Evolutionary conservation across 2,113 vertebrate genomes (phyloP).

Genomic region (Lagopus leucura): DNA sequence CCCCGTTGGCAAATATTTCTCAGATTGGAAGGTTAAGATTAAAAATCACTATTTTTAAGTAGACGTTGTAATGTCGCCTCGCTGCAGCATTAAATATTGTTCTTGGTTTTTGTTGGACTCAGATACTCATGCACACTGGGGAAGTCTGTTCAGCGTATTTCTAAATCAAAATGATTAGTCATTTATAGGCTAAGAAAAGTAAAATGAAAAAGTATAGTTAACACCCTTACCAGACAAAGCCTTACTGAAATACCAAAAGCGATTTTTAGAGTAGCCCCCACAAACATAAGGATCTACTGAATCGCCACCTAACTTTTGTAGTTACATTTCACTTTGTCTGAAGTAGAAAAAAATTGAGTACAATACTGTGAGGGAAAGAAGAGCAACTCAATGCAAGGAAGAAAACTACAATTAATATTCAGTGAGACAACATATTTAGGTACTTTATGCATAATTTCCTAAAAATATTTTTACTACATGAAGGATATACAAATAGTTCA

Average conservation of each 20-base stretch:
- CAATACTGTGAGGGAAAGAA: background rate
- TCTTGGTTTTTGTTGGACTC: background rate
- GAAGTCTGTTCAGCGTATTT: background rate
- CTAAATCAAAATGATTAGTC: background rate
- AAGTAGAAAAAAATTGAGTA: background rate
- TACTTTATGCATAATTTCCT: background rate
- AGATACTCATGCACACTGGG: background rate
- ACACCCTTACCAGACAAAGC: background rate
- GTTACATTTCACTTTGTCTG: background rate
- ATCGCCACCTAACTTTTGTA: background rate
- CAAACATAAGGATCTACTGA: background rate
- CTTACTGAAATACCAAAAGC: background rate
- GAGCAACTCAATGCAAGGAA: background rate
- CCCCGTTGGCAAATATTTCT: slow-evolving; percentile 74
- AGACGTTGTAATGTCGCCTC: slow-evolving; percentile 25
- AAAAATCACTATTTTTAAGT: slow-evolving; percentile 63
- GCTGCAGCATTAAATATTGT: background rate
- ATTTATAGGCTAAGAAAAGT: background rate
- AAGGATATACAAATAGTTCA: background rate
- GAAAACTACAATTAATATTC: background rate
- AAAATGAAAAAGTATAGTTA: background rate
- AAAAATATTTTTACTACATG: background rate
- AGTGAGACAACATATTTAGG: background rate
- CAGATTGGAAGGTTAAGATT: slow-evolving; percentile 33
- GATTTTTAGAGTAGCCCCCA: background rate